phyloP scores from a whole-genome alignment of 2,888 invertebrate species.

The Leptopilina myrica region DNA sequence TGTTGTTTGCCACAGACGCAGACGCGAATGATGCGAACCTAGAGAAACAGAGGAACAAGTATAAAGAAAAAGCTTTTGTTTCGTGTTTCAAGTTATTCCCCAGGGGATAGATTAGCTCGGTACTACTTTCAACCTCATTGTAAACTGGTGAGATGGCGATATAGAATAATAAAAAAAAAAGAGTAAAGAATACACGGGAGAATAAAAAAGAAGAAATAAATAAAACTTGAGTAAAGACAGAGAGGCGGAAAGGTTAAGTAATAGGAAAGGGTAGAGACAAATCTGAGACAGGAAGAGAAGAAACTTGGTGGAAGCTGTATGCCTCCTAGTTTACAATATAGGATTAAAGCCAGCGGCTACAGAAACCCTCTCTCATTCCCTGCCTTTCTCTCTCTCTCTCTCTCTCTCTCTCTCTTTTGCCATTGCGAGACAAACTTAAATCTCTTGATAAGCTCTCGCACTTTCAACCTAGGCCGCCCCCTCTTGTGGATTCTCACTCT shows the following conservation, averaged over 20 bases:
- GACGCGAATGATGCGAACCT: constrained; percentile 43
- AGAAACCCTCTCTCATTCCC: constrained; percentile 24
- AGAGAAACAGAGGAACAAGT: constrained; percentile 49
- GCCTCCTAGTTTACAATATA: constrained; percentile 73
- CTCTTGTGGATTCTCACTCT: constrained; percentile 35
- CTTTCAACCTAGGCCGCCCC: constrained; percentile 40
- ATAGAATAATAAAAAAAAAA: constrained; percentile 49
- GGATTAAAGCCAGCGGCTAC: constrained; percentile 69
- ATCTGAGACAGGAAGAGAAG: constrained; percentile 64
- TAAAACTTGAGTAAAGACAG: constrained; percentile 1
- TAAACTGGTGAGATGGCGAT: constrained; percentile 51
- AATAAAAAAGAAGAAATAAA: constrained; percentile 49
- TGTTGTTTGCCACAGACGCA: constrained; percentile 51
- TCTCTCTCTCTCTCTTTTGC: constrained; percentile 25
- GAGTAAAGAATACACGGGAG: constrained; percentile 50
- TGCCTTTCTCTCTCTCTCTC: constrained; percentile 15
- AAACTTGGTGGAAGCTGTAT: constrained; percentile 68
- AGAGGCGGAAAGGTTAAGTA: constrained; percentile 44
- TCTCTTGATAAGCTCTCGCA: constrained; percentile 71
- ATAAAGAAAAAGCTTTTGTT: constrained; percentile 64
- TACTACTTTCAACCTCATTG: constrained; percentile 58
- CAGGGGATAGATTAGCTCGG: constrained; percentile 70
- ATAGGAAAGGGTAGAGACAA: constrained; percentile 56
- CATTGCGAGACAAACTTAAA: constrained; percentile 68
- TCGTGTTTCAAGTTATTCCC: constrained; percentile 70